phyloP scores from a whole-genome alignment of 2,888 invertebrate genomes.

The Eustalomyia histrio region DNA sequence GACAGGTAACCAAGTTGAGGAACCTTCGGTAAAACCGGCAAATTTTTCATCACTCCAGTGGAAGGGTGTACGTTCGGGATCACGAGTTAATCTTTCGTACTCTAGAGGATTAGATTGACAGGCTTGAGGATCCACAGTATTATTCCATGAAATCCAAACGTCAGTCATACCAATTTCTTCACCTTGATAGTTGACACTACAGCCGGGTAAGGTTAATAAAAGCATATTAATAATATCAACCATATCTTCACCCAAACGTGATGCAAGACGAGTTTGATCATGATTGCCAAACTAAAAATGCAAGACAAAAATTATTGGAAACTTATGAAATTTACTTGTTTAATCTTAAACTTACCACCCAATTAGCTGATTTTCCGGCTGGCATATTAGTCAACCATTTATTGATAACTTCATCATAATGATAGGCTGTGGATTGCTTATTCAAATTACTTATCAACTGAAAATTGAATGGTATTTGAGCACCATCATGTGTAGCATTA shows the following conservation, averaged over 20 bases:
- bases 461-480: conserved; percentile 85
- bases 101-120: conserved; percentile 82
- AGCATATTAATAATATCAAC: conserved; percentile 91
- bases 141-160: conserved; percentile 79
- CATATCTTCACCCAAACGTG: conserved; percentile 84
- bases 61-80: conserved; percentile 83
- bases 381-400: conserved; percentile 84
- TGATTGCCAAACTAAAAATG: conserved; percentile 85
- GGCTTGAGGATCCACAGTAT: conserved; percentile 81
- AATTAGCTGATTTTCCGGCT: conserved; percentile 82
- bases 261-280: conserved; percentile 85
- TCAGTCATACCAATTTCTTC: conserved; percentile 86
- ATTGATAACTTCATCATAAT: conserved; percentile 81
- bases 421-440: conserved; percentile 80
- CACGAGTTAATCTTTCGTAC: conserved; percentile 82
- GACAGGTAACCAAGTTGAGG: conserved; percentile 76
- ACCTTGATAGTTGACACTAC: conserved; percentile 87
- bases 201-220: conserved; percentile 88
- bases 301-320: neutral
- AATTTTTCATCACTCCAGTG: conserved; percentile 82
- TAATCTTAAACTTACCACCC: conserved; percentile 81
- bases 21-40: conserved; percentile 73
- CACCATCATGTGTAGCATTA: conserved; percentile 78
- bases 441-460: conserved; percentile 82
- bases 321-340: neutral